These are phyloP conservation scores for Cryptosula pallasiana DNA, from an alignment of 2,888 invertebrate species.

Conservation along the genomic window DNA sequence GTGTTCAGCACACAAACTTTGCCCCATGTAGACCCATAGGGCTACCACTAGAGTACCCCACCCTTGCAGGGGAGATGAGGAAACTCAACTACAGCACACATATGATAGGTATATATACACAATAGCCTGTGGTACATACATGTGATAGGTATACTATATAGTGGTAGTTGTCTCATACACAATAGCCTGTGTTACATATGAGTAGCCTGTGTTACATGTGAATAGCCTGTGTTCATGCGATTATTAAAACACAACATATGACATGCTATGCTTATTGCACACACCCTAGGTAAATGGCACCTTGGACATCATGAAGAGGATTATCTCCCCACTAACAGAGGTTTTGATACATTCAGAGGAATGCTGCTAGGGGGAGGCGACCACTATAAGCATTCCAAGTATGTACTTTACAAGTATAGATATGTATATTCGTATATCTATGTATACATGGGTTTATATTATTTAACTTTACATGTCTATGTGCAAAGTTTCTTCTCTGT, in stretches of 20 bases:
- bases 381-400: slow-evolving; percentile 20
- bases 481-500: no score
- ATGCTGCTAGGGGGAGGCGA: slow-evolving; percentile 3
- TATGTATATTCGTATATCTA: no score
- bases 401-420: not conserved
- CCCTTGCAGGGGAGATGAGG: slow-evolving; percentile 8
- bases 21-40: slow-evolving; percentile 13
- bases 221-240: no score
- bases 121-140: no score
- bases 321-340: slow-evolving; percentile 21
- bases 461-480: no score
- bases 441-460: no score
- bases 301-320: slow-evolving; percentile 12
- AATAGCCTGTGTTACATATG: no score
- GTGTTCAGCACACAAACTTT: slow-evolving; percentile 10
- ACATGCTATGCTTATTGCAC: no score
- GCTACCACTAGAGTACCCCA: slow-evolving; percentile 6
- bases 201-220: no score
- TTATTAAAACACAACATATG: no score
- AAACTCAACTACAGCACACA: slow-evolving; percentile 16
- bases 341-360: slow-evolving; percentile 23
- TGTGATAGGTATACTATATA: no score
- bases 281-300: slow-evolving; percentile 24
- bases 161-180: no score
- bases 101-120: slow-evolving; percentile 17